A percentile compares a stretch with the other conserved stretches of the same genome.
These are phyloP conservation scores for Lepidothrix coronata DNA, from an alignment of 2,113 vertebrate genomes.

Conservation along the genomic window DNA sequence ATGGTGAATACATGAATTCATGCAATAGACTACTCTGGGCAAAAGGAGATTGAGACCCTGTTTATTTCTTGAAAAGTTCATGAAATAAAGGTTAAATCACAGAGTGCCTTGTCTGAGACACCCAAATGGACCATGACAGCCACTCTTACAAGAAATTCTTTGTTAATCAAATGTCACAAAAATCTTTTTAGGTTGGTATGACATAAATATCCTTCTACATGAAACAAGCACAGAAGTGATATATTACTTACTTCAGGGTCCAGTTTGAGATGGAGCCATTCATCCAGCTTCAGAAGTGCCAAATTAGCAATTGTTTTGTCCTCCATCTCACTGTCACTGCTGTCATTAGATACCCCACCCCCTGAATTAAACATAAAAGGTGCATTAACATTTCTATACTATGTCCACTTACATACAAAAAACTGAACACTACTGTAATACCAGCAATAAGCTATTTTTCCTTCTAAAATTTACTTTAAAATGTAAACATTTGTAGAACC, in stretches of 20 bases:
- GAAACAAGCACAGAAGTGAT: not conserved
- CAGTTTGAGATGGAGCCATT: slow-evolving; percentile 87
- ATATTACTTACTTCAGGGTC: slow-evolving; percentile 82
- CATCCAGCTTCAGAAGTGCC: slow-evolving; percentile 84
- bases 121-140: accelerated
- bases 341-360: slow-evolving; percentile 69
- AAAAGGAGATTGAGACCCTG: not conserved
- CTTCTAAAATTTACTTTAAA: not conserved
- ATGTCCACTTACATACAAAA: not conserved
- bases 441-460: not conserved
- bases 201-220: not conserved
- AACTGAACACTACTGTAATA: not conserved
- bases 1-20: not conserved
- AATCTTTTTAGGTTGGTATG: not conserved
- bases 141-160: not conserved
- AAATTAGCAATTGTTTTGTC: slow-evolving; percentile 73
- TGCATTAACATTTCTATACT: not conserved
- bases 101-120: accelerated
- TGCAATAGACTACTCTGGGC: accelerated
- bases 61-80: not conserved
- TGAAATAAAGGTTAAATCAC: not conserved
- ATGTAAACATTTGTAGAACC: not conserved
- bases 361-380: slow-evolving; percentile 48
- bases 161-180: not conserved
- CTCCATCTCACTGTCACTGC: slow-evolving; percentile 90